phyloP scores from a whole-genome alignment of 2,797 vertebrate genomes.

The Vipera ursinii region DNA sequence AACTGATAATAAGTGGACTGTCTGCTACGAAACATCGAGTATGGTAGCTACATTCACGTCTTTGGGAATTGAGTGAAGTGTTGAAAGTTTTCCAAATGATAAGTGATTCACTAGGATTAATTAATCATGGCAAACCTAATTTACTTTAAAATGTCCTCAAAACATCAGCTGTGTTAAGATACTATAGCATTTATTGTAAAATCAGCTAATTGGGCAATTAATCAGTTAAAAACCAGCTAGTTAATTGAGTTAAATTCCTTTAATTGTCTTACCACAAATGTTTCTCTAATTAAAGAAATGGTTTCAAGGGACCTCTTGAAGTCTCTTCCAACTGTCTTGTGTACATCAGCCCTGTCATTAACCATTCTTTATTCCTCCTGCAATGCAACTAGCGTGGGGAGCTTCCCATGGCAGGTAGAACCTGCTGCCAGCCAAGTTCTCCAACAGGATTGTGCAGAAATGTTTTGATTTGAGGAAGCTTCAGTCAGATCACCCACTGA shows the following conservation, averaged over 20 bases:
- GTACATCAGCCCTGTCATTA: background rate
- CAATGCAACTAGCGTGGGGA: background rate
- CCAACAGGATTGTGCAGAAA: background rate
- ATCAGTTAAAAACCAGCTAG: conserved; percentile 20
- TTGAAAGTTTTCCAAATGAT: conserved; percentile 4
- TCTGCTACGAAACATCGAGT: background rate
- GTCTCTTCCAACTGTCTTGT: background rate
- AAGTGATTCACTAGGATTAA: conserved; percentile 7
- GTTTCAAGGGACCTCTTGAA: background rate
- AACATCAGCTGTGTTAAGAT: conserved; percentile 3
- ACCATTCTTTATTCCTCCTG: background rate
- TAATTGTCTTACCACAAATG: conserved; percentile 17
- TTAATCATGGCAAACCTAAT: conserved; percentile 3
- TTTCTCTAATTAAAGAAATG: conserved; percentile 14
- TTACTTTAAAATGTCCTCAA: conserved; percentile 11
- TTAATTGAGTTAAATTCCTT: conserved; percentile 7
- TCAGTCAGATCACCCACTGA: background rate
- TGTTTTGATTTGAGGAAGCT: background rate
- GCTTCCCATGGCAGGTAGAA: background rate
- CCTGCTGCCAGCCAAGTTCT: background rate
- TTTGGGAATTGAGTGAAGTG: background rate
- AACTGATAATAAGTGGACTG: background rate
- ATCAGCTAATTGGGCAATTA: conserved; percentile 24
- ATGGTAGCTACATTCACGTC: background rate
- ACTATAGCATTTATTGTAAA: conserved; percentile 10